A percentile compares a stretch with the other conserved stretches of the same genome.
These are phyloP conservation scores for Prionailurus viverrinus DNA, from an alignment of 2,113 vertebrate species.

Conservation along the genomic window DNA sequence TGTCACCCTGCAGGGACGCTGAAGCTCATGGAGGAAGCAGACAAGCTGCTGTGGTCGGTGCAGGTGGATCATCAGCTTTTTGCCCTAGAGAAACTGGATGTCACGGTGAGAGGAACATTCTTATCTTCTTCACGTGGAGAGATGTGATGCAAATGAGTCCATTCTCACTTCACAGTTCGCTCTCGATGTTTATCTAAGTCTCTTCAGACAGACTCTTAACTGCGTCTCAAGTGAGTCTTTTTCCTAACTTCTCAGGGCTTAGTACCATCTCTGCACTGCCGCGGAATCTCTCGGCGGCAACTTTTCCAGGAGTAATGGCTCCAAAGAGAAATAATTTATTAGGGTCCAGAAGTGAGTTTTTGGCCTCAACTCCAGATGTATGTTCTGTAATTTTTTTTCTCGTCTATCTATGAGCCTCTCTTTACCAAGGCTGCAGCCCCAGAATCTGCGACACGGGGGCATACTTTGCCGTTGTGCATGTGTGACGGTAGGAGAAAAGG, in stretches of 20 bases:
- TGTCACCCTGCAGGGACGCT: slow-evolving; percentile 90
- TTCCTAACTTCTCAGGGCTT: background rate
- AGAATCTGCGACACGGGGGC: background rate
- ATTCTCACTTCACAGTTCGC: background rate
- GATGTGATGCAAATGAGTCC: background rate
- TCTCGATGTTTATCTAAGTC: background rate
- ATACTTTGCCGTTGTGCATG: accelerated
- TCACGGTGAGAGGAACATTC: slow-evolving; percentile 92
- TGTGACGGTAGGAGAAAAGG: background rate
- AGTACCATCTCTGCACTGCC: background rate
- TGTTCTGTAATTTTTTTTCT: background rate
- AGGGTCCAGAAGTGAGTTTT: background rate
- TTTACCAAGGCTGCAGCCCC: background rate
- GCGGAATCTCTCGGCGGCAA: background rate
- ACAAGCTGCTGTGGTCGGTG: slow-evolving; percentile 97
- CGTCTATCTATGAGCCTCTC: background rate
- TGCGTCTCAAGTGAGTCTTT: background rate
- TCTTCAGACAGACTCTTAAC: background rate
- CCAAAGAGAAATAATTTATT: background rate
- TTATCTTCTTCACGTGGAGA: background rate
- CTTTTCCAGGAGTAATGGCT: background rate
- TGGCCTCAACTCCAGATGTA: background rate
- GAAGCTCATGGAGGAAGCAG: slow-evolving; percentile 97
- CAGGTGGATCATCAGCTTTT: slow-evolving; percentile 99
- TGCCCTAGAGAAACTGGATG: slow-evolving; percentile 96